Conservation (phyloP, 2,113 vertebrate species). For the Phyllostomus hastatus region DNA sequence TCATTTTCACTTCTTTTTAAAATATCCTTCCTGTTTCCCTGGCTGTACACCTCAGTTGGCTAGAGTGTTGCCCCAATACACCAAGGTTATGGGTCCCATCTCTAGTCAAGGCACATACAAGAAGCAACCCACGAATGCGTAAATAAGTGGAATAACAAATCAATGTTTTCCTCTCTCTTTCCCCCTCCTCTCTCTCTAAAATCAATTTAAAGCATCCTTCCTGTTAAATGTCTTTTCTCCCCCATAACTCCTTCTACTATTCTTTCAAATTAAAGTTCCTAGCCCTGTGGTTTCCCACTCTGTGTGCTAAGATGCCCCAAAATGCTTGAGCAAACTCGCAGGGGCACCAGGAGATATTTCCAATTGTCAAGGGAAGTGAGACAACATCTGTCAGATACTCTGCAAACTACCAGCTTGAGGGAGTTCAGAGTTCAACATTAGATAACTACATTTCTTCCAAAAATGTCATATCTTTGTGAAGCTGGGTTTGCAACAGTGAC, state of each 20-base stretch:
- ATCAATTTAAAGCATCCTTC: not conserved
- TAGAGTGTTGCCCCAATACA: no score
- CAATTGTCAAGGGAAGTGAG: not conserved
- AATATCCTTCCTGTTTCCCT: not conserved
- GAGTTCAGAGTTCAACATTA: not conserved
- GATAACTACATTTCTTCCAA: not conserved
- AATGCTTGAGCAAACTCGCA: not conserved
- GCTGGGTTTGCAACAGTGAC: not conserved
- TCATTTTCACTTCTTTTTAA: not conserved
- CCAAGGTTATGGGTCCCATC: no score
- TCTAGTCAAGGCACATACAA: not conserved
- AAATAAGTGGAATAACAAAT: no score
- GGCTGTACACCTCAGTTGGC: no score
- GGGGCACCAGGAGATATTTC: not conserved
- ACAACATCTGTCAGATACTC: not conserved
- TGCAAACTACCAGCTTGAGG: not conserved
- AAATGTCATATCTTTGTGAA: not conserved
- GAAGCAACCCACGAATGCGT: no score
- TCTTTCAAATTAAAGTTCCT: not conserved
- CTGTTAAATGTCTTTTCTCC: not conserved
- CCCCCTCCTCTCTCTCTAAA: no score
- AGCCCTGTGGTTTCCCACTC: not conserved
- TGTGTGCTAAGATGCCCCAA: not conserved
- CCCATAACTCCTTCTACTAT: not conserved
- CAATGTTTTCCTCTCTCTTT: no score